Evolutionary conservation across 2,888 invertebrate genomes (phyloP).

Genomic region (Aporophyla nigra): DNA sequence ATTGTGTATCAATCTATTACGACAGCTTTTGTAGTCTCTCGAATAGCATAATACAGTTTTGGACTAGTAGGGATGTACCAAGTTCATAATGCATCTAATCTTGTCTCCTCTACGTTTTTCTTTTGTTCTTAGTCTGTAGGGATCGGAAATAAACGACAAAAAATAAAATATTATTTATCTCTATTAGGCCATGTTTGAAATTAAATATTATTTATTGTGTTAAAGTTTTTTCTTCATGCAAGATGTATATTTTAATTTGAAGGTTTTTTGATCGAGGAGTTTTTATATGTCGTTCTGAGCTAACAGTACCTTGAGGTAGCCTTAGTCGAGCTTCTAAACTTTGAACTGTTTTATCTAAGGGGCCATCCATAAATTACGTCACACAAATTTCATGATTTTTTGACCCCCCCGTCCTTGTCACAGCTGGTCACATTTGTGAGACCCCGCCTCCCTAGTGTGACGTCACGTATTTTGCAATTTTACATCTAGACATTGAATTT

Average conservation of each 20-base stretch:
- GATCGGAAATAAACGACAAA: constrained; percentile 34
- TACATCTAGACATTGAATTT: no score
- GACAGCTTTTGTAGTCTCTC: constrained; percentile 7
- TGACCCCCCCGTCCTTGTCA: no score
- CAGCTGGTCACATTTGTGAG: no score
- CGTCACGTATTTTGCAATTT: no score
- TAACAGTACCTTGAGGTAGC: constrained; percentile 2
- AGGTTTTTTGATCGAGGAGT: background rate
- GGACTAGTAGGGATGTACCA: constrained; percentile 7
- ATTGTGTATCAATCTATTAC: constrained; percentile 5
- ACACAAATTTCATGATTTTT: no score
- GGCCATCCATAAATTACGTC: no score
- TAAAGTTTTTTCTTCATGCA: constrained; percentile 43
- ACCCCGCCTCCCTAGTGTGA: no score
- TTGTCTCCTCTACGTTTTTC: background rate
- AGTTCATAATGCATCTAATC: constrained; percentile 4
- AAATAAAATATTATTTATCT: constrained; percentile 48
- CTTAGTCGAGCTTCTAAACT: constrained; percentile 8
- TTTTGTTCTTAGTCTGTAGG: constrained; percentile 19
- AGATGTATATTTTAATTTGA: constrained; percentile 45
- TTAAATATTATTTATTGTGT: constrained; percentile 59
- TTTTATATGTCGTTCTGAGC: constrained; percentile 11
- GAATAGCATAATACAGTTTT: constrained; percentile 13
- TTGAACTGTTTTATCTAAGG: constrained; percentile 24
- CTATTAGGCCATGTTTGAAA: constrained; percentile 53